Base-by-base conservation (phyloP, 2,797 vertebrate genomes). In the Enteromius radiatus region DNA sequence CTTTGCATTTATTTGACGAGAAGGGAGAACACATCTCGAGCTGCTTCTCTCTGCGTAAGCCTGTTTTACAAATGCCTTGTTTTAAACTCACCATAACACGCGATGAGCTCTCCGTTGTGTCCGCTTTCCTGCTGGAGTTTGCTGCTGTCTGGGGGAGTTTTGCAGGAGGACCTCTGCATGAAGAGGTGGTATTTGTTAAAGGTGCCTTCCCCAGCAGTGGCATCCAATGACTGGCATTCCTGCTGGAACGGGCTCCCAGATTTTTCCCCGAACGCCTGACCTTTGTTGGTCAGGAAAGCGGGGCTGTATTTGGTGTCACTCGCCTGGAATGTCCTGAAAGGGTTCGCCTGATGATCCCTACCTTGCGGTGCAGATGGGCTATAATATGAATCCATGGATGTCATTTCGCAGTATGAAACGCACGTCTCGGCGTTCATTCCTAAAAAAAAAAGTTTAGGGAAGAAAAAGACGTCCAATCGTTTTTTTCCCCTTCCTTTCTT, bases 371-470 rank as follows among this genome's bases (percentile, higher is more conserved):
- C 95, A 89, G 96, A 94, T 85, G 91, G 79, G 92, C 94, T 97
- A 94, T 98, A 99, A 94, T 97, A 99, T 93, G 98, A 96, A 96
- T 99, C 98, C 98, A 99, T 99, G 95, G 96, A 96, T 94, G 97
- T 96, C 93, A 97, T 96, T 87, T 98, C 97, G 95, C 95, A 95
- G 95, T 96, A 97, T 94, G 98, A 96, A 91, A 97, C 94, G 93
- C 97, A 97, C 87, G 96, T 95, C 95, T 99, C 97, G 81, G 95
- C 95, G 94, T 98, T 97, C 97, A 98, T 97, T 95, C 95, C 96
- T 96, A 94, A 94, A 89, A 89, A 88, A 88, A 80, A 74, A 73
- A 54, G 59, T 56, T 89, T 88, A 78, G 68, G 86, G 85, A 88
- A 85, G 85, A 90, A 91, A 91, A 89, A 85, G 80, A 85, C 74